Evolutionary conservation across 1,140 invertebrate species (phyloP).

Genomic region (Musca vetustissima): DNA sequence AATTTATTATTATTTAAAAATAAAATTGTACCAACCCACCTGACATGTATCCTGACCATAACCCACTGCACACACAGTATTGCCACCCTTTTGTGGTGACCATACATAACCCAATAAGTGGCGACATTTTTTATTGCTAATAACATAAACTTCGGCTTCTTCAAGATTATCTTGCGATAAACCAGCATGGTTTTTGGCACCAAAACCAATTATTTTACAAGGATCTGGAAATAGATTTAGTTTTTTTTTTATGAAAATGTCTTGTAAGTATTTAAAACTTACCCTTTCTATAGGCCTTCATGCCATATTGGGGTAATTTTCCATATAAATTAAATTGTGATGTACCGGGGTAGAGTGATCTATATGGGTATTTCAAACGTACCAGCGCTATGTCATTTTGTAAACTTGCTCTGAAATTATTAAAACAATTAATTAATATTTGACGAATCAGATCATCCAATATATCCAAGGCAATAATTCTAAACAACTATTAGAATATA

Average conservation of each 20-base stretch:
- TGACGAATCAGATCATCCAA: too few relatives aligned
- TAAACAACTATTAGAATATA: too few relatives aligned
- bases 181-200: slow-evolving; percentile 44
- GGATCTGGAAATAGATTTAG: slow-evolving; percentile 25
- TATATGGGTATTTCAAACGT: slow-evolving; percentile 33
- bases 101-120: slow-evolving; percentile 47
- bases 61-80: slow-evolving; percentile 48
- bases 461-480: too few relatives aligned
- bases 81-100: slow-evolving; percentile 46
- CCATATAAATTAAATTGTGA: slow-evolving; percentile 32
- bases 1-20: background rate
- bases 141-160: slow-evolving; percentile 44
- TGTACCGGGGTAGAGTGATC: slow-evolving; percentile 4
- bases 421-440: too few relatives aligned
- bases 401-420: slow-evolving; percentile 37
- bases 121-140: slow-evolving; percentile 40
- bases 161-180: slow-evolving; percentile 38
- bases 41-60: slow-evolving; percentile 48
- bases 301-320: slow-evolving; percentile 37
- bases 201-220: slow-evolving; percentile 51
- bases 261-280: background rate
- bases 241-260: background rate
- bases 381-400: slow-evolving; percentile 48
- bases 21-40: too few relatives aligned
- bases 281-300: slow-evolving; percentile 43